Percentiles rank a stretch among this genome's conserved stretches.
phyloP scores from a whole-genome alignment of 2,113 vertebrate species.

The Serilophus lunatus region DNA sequence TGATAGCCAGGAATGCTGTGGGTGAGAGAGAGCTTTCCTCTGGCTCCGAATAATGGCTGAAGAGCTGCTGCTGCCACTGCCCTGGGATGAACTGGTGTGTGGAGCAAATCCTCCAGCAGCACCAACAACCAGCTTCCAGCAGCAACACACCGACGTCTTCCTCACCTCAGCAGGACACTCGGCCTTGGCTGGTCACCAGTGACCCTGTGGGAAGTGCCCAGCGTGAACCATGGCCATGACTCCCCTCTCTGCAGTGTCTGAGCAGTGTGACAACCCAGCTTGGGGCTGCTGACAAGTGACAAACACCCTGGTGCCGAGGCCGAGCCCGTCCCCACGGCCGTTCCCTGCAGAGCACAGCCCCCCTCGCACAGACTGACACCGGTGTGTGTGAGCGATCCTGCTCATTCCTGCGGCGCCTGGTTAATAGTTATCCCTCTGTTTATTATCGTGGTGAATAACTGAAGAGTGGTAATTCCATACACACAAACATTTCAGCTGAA shows the following conservation, averaged over 20 bases:
- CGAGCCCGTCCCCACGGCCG: fast-evolving
- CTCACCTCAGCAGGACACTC: fast-evolving
- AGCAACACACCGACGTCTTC: fast-evolving
- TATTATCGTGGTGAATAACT: neutral
- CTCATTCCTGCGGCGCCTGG: neutral
- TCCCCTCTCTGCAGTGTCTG: neutral
- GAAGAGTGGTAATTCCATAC: neutral
- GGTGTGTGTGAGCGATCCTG: neutral
- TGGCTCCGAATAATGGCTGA: neutral
- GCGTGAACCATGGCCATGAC: fast-evolving
- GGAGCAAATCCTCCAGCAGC: neutral
- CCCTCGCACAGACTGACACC: fast-evolving
- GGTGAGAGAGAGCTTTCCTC: neutral
- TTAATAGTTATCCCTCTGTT: neutral
- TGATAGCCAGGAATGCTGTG: neutral
- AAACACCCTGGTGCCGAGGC: neutral
- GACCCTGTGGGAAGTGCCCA: neutral
- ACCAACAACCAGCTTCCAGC: fast-evolving
- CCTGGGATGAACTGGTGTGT: fast-evolving
- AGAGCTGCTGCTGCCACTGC: neutral
- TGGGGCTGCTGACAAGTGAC: neutral
- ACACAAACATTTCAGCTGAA: neutral
- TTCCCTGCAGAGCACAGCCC: neutral
- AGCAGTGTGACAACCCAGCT: fast-evolving
- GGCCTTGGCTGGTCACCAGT: neutral